A percentile compares a stretch with the other conserved stretches of the same genome.
phyloP scores from a whole-genome alignment of 2,797 vertebrate genomes.

The Muraenolepis orangiensis region DNA sequence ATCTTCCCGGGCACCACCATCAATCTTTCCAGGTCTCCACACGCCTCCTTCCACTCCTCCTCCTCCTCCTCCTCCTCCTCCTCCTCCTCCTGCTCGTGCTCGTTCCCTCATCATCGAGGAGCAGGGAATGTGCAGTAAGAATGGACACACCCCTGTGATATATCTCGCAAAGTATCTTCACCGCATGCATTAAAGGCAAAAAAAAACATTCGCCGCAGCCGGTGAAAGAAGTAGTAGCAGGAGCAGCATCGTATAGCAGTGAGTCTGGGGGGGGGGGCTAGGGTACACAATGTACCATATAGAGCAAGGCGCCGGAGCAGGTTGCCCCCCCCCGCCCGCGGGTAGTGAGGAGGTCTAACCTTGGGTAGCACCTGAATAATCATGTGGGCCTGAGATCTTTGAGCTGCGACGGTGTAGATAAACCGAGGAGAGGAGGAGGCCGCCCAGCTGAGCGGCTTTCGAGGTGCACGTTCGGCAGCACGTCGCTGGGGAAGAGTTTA shows the following conservation, averaged over 20 bases:
- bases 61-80: slow-evolving; percentile 4
- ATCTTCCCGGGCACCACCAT: slow-evolving; percentile 26
- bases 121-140: background rate
- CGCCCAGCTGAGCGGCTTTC: slow-evolving; percentile 31
- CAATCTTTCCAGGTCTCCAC: slow-evolving; percentile 23
- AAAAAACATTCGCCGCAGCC: background rate
- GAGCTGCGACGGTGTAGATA: slow-evolving; percentile 58
- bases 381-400: slow-evolving; percentile 52
- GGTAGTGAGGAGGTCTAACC: slow-evolving; percentile 53
- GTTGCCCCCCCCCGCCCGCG: no score
- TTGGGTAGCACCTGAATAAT: slow-evolving; percentile 66
- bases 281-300: slow-evolving; percentile 51
- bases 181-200: background rate
- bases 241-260: background rate
- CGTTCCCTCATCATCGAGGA: background rate
- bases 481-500: slow-evolving; percentile 27
- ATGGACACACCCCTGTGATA: background rate
- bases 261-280: no score
- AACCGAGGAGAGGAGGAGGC: slow-evolving; percentile 17
- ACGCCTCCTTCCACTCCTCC: slow-evolving; percentile 6
- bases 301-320: slow-evolving; percentile 34
- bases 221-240: slow-evolving; percentile 8
- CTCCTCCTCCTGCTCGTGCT: background rate
- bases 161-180: slow-evolving; percentile 7
- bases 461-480: no score